Evolutionary conservation across 2,113 vertebrate genomes (phyloP), one percentile per base, ranked within the genome.

Genomic region (Promerops cafer): DNA sequence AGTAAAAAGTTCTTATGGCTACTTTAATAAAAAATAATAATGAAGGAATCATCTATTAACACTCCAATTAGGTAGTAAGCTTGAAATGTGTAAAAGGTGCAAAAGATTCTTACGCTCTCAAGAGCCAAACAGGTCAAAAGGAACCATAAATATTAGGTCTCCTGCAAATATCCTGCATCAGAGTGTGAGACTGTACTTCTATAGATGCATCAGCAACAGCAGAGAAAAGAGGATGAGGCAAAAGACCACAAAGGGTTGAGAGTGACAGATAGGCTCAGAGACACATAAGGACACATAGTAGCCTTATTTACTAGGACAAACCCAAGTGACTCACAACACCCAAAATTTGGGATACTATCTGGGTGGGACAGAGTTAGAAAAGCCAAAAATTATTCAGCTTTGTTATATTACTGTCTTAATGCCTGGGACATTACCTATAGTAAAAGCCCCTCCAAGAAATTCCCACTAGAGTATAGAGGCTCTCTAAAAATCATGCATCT

Each of bases 321-420:
- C 39, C 53, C 1, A 13, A 77, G 19, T 10, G 44, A 60, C n/a
- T 45, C 53, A 42, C 35, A 76, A 66, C 30, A 86, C 15, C 16
- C 50, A 72, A 82, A 81, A 78, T n/a, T 11, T 0, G 0, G 30
- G 35, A 47, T 59, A 56, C 16, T 72, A 2, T 42, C 39, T 30
- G 64, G 87, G 87, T 79, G 75, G 60, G 50, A 74, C 80, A 75
- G 66, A 75, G 20, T 72, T 61, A 77, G 35, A 83, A 77, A 91
- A 87, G 69, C 87, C 84, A 91, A 91, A 70, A 82, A 63, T 91
- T 4, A 95, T 75, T 96, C 87, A 90, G 44, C 14, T 82, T 82
- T 91, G 13, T 87, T 89, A 52, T 12, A 91, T 56, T 60, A 60
- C 16, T 79, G 45, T 42, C 60, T 70, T 88, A 49, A 85, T 61